Percentiles rank a stretch among this genome's conserved stretches.
phyloP scores from a whole-genome alignment of 2,888 invertebrate species.

The Coremacera marginata region DNA sequence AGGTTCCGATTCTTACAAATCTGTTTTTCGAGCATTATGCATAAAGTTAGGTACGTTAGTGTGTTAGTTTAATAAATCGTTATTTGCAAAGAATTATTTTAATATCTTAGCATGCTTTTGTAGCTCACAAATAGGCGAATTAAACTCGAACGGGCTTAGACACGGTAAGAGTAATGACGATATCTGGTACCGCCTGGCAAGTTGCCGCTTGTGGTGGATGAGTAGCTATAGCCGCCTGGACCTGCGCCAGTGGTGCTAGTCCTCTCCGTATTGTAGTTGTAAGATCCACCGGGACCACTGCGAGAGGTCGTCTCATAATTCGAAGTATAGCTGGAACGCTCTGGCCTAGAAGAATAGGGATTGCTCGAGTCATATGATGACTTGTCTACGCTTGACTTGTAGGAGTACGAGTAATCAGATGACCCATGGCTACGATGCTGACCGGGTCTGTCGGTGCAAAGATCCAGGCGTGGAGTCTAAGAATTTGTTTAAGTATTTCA shows the following conservation, averaged over 20 bases:
- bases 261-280: slow-evolving; percentile 82
- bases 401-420: slow-evolving; percentile 88
- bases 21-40: background rate
- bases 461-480: slow-evolving; percentile 91
- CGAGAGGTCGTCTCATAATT: slow-evolving; percentile 78
- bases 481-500: slow-evolving; percentile 63
- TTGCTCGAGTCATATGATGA: slow-evolving; percentile 71
- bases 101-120: slow-evolving; percentile 12
- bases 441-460: slow-evolving; percentile 83
- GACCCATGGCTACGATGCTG: slow-evolving; percentile 77
- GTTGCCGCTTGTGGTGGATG: slow-evolving; percentile 82
- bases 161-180: slow-evolving; percentile 89
- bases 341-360: slow-evolving; percentile 74
- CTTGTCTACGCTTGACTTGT: slow-evolving; percentile 75
- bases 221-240: slow-evolving; percentile 88
- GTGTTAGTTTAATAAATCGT: background rate
- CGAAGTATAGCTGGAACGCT: slow-evolving; percentile 76
- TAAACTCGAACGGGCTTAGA: slow-evolving; percentile 71
- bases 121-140: background rate
- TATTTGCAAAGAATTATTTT: background rate
- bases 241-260: slow-evolving; percentile 79
- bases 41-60: background rate
- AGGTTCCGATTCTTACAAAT: background rate
- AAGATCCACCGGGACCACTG: slow-evolving; percentile 78
- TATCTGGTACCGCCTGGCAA: slow-evolving; percentile 86